These are phyloP conservation scores for Myrmecophaga tridactyla DNA, from an alignment of 2,113 vertebrate genomes.

Conservation along the genomic window DNA sequence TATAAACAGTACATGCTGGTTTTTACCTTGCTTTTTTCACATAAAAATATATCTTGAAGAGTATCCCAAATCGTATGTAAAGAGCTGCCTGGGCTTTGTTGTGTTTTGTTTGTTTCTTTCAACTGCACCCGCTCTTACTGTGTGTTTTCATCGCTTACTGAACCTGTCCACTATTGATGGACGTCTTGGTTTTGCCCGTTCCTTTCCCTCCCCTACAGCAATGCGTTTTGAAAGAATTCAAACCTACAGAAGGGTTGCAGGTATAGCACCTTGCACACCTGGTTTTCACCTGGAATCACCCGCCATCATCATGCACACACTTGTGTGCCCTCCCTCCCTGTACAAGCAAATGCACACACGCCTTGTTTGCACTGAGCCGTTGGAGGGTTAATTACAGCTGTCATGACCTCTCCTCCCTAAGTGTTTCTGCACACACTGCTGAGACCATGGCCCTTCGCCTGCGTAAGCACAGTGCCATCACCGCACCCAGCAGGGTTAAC, in stretches of 20 bases:
- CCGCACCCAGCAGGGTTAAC: neutral
- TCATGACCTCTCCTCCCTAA: neutral
- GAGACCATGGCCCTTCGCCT: neutral
- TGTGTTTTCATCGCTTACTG: neutral
- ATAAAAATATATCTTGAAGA: neutral
- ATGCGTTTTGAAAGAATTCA: conserved; percentile 38
- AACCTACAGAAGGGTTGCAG: neutral
- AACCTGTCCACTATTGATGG: neutral
- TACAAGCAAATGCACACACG: neutral
- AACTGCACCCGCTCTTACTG: neutral
- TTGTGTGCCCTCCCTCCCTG: neutral
- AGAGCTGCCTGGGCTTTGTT: neutral
- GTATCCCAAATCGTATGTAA: neutral
- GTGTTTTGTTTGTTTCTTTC: neutral
- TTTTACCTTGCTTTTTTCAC: conserved; percentile 10
- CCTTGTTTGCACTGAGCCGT: neutral
- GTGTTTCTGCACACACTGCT: neutral
- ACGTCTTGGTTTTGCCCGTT: neutral
- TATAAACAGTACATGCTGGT: neutral
- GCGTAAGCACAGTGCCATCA: neutral
- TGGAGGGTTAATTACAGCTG: neutral
- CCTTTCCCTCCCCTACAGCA: neutral
- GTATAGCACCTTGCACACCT: neutral
- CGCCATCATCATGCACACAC: neutral
- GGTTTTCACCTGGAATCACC: neutral